Evolutionary conservation across 2,113 vertebrate species (phyloP), one percentile per base, ranked within the genome.

Genomic region (Capra hircus): DNA sequence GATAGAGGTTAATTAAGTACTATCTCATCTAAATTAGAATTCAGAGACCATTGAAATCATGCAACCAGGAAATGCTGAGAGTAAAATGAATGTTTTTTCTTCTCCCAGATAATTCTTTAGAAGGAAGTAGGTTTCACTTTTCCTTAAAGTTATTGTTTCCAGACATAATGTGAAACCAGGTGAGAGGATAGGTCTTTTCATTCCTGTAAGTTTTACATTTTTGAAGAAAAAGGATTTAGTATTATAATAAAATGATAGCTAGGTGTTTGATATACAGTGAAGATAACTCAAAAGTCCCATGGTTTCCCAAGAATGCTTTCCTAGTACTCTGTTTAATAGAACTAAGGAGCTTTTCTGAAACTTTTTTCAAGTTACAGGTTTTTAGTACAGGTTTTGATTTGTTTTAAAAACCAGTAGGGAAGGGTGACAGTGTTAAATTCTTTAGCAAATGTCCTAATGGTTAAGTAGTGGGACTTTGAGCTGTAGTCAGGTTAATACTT

Each of bases 71-170:
- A 33, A 67, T 62, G 33, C 21, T 67, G 36, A 89, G 60, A 93
- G 77, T 94, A 86, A 86, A 81, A 27, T 78, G 45, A 82, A 40
- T 33, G 4, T 88, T 16, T 77, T 78, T 90, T 92, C 23, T 74
- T 96, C 27, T 77, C 48, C 57, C 50, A 83, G 16, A 55, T 83
- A 53, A 19, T 57, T 96, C 59, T 87, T 57, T 60, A 64, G 80
- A 93, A 94, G n/a, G 28, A 87, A 78, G 16, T 95, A 78, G 87
- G 28, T 94, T 86, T 78, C 78, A 67, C 25, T 91, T 45, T 96
- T 95, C 17, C 30, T 88, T 25, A 84, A 78, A 90, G 16, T 88
- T 77, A 93, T 84, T 94, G 84, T 96, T 97, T 85, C 50, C 27
- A 62, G 55, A 74, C 19, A 84, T 78, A 57, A 36, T 67, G 14